Percentiles rank a stretch among this genome's conserved stretches.
phyloP scores from a whole-genome alignment of 2,113 vertebrate species.

The Neofelis nebulosa region DNA sequence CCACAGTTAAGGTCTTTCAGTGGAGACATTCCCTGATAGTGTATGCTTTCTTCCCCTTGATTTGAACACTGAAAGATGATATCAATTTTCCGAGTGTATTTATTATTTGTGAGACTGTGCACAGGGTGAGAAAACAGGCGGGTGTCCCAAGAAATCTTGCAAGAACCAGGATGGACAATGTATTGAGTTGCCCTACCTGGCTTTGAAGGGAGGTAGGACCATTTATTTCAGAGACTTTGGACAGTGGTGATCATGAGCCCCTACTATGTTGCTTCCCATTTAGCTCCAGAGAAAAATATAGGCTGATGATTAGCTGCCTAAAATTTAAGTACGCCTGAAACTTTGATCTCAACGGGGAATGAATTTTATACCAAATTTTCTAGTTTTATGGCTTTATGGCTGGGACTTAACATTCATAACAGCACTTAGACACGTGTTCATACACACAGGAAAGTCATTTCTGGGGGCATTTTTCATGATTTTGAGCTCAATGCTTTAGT shows the following conservation, averaged over 20 bases:
- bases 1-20: not conserved
- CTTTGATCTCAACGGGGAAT: not conserved
- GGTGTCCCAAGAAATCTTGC: constrained; percentile 5
- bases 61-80: not conserved
- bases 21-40: not conserved
- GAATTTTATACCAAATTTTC: not conserved
- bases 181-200: not conserved
- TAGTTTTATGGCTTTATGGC: not conserved
- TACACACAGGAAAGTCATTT: not conserved
- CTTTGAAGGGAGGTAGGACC: not conserved
- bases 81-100: not conserved
- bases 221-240: not conserved
- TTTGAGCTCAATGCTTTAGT: constrained; percentile 27
- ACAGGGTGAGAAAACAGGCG: not conserved
- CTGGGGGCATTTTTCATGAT: not conserved
- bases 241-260: not conserved
- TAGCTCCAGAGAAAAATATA: constrained; percentile 55
- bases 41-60: not conserved
- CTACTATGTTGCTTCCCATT: constrained; percentile 52
- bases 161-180: not conserved
- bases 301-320: constrained; percentile 62
- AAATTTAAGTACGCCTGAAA: constrained; percentile 61
- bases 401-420: not conserved
- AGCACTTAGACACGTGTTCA: not conserved
- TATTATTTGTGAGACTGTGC: not conserved